Base-by-base conservation (phyloP, 2,888 invertebrate genomes). In the Rhamnusium bicolor region DNA sequence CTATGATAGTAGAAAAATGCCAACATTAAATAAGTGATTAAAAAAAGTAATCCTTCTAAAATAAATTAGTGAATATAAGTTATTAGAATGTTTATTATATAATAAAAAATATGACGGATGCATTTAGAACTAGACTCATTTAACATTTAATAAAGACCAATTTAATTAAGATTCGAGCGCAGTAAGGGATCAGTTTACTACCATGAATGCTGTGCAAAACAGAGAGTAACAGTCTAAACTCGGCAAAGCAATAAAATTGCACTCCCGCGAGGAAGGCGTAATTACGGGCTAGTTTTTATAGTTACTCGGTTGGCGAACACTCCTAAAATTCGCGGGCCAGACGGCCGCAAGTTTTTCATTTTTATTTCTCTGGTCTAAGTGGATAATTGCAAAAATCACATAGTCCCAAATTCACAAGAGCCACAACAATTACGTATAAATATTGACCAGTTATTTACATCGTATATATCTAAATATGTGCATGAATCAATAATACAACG, bases 231-330 rank as follows among this genome's bases (percentile, higher is more conserved):
- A 46, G 24, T 54, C 66, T 61, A 63, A 63, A 24, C 49, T 24
- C 58, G 14, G 58, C 53, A 66, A 60, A 54, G 73, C 77, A 71
- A 77, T 80, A 82, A 82, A 82, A 81, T 56, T 78, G 78, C 77
- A 79, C 77, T 78, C 78, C 79, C 72, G 71, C 76, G 69, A 79
- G 78, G 72, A 75, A 76, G 72, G 73, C 68, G 77, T 82, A 82
- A 82, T 82, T 79, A 79, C 72, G 70, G 80, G 73, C 73, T 72
- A 75, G 78, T 78, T 75, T 77, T 77, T 77, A 67, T 77, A 56
- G 49, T 61, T 16, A 53, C 16, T 53, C 54, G 60, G 63, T 51
- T 54, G 32, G 65, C 65, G 69, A 76, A 66, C 76, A 76, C 76
- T 71, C 75, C 75, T 73, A 75, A 77, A 77, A 73, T 73, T 77